Base-by-base conservation (phyloP, 2,113 vertebrate genomes). In the Platichthys flesus region DNA sequence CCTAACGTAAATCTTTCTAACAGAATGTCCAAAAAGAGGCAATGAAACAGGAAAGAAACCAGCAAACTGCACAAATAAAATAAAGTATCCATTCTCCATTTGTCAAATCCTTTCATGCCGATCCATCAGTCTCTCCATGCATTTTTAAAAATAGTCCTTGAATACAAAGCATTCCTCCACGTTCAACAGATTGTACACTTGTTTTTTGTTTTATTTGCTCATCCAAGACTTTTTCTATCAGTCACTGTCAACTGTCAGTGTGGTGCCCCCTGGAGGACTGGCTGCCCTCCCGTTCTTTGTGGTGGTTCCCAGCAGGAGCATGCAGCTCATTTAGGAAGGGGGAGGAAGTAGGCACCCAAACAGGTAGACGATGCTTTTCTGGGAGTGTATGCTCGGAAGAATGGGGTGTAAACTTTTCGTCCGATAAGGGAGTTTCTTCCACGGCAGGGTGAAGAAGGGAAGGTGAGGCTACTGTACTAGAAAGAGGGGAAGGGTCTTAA, bases 381-480 rank as follows among this genome's bases (percentile, higher is more conserved):
- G 72, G 74, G 58, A 13, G 6, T 58, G 18, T 78, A 58, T 61
- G 62, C 10, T 14, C 74, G 68, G 62, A 81, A 74, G 82, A 80
- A 68, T 77, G 69, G 79, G 78, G 71, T 92, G 91, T 94, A 93
- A 94, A 94, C 92, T 77, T 60, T 54, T 55, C 72, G 83, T 85
- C 64, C 28, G 26, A 71, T 65, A 68, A 28, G 58, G 62, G 57
- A 55, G 70, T n/a, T 63, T 59, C 67, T 75, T 79, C 81, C 79
- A 63, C n/a, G 20, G 42, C 40, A 58, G 21, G 51, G 47, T 24
- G 31, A 67, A 42, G 56, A 56, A 59, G 18, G 62, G 42, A 23
- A 59, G 63, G 16, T 23, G 40, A 60, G 79, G 70, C 37, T 69
- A 26, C 42, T 40, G 62, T 63, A 58, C 35, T 71, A 74, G 75